These are phyloP conservation scores for Drosophila tristis DNA, from an alignment of 1,140 invertebrate species.

Conservation along the genomic window DNA sequence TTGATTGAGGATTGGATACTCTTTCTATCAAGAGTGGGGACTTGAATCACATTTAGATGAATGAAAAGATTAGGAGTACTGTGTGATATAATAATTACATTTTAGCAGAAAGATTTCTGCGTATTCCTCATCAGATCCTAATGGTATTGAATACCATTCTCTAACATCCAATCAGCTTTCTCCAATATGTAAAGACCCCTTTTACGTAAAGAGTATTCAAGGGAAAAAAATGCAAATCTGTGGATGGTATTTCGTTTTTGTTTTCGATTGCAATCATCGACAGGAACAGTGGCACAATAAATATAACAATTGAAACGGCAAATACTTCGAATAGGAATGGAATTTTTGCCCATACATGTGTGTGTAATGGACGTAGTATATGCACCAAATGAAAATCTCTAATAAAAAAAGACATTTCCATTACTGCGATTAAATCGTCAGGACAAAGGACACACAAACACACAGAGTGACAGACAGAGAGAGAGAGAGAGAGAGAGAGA, in stretches of 20 bases:
- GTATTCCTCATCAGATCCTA: too few species aligned
- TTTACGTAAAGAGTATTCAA: constrained; percentile 13
- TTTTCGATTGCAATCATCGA: constrained; percentile 50
- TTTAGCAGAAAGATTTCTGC: too few species aligned
- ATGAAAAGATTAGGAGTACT: too few species aligned
- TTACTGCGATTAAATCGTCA: constrained; percentile 78
- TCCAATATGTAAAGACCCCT: too few species aligned
- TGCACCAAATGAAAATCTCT: constrained; percentile 63
- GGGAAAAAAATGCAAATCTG: constrained; percentile 17
- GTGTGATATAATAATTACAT: too few species aligned
- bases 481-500: neutral
- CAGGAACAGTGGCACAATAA: constrained; percentile 53
- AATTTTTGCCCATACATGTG: constrained; percentile 27
- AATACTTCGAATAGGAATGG: constrained; percentile 56
- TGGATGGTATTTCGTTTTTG: constrained; percentile 2
- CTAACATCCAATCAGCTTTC: too few species aligned
- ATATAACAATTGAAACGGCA: constrained; percentile 62
- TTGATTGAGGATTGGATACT: neutral
- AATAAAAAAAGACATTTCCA: constrained; percentile 80
- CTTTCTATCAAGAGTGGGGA: neutral
- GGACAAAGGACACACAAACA: constrained; percentile 37
- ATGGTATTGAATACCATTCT: too few species aligned
- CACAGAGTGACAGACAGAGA: constrained; percentile 1
- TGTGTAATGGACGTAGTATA: constrained; percentile 1
- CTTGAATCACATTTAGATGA: neutral